Base-by-base conservation (phyloP, 2,113 vertebrate genomes). In the Micromys minutus region DNA sequence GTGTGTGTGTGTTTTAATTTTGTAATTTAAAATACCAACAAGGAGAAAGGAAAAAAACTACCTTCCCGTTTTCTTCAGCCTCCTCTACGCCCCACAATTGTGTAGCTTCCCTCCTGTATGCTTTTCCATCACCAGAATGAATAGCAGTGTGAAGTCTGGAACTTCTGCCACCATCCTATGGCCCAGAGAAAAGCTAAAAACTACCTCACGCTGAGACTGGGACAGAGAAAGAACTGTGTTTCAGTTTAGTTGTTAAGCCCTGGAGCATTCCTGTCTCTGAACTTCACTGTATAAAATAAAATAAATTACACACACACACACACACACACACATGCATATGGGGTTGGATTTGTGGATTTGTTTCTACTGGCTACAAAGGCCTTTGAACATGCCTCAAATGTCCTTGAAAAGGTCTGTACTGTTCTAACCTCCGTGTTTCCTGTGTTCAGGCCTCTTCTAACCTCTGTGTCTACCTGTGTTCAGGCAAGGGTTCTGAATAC, bases 141-240 rank as follows among this genome's bases (percentile, higher is more conserved):
- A 92, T 7, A 26, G 1, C 19, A 36, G 3, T 74, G 63, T 61
- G 61, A n/a, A 31, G 42, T 52, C 72, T 76, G 19, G 24, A 81
- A 83, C 17, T 55, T 42, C 22, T 3, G 5, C 47, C 22, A 39
- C 39, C 65, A 26, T 80, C 77, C 26, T 69, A 17, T 50, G 63
- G 22, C 74, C 47, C 75, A 71, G 50, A 87, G 74, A 24, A 89
- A 92, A 94, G 26, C 50, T 61, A 15, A 91, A 83, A 88, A 92
- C 55, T 13, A 92, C 50, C 71, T 83, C n/a, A 84, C 15, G 21
- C 52, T 29, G 3, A 52, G 61, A 85, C 13, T 52, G 55, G 17
- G 34, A 87, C 67, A 95, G 45, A 83, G 80, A 80, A 93, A 83
- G 89, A 93, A 87, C 10, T 31, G 83, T n/a, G 57, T 19, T 45